Percentiles rank a stretch among this genome's conserved stretches.
These are phyloP conservation scores for Temnothorax unifasciatus DNA, from an alignment of 2,888 invertebrate genomes.

Conservation along the genomic window DNA sequence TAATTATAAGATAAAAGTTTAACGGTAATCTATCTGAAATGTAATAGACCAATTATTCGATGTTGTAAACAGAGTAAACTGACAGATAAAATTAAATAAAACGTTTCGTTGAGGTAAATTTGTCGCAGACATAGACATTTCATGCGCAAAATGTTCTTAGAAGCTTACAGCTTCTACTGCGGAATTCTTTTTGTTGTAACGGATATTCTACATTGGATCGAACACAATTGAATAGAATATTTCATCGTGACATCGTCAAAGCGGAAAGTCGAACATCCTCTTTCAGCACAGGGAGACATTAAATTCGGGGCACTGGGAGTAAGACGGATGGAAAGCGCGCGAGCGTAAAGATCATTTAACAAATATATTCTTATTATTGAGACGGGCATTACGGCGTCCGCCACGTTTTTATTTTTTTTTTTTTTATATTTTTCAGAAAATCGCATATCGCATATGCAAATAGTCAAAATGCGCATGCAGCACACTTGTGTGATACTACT, in stretches of 20 bases:
- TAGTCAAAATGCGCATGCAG: conserved; percentile 56
- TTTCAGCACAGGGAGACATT: conserved; percentile 72
- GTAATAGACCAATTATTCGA: background rate
- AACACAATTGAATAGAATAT: background rate
- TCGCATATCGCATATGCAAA: conserved; percentile 53
- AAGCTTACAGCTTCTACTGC: background rate
- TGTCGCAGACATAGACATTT: background rate
- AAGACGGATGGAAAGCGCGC: conserved; percentile 77
- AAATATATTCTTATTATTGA: conserved; percentile 73
- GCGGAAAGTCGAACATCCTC: conserved; percentile 70
- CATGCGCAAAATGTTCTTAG: background rate
- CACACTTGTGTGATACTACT: conserved; percentile 50
- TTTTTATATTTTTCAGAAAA: conserved; percentile 45
- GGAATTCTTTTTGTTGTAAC: background rate
- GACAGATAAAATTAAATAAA: background rate
- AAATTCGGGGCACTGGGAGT: conserved; percentile 76
- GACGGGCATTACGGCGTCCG: conserved; percentile 57
- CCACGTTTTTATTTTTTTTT: conserved; percentile 7
- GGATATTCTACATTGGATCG: background rate
- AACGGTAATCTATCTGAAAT: background rate
- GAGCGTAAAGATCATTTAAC: conserved; percentile 81
- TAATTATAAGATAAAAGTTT: background rate
- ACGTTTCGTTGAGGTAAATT: background rate
- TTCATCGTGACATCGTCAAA: conserved; percentile 15
- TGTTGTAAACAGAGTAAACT: background rate